These are phyloP conservation scores for Schrankia costaestrigalis DNA, from an alignment of 2,888 invertebrate species.

Conservation along the genomic window DNA sequence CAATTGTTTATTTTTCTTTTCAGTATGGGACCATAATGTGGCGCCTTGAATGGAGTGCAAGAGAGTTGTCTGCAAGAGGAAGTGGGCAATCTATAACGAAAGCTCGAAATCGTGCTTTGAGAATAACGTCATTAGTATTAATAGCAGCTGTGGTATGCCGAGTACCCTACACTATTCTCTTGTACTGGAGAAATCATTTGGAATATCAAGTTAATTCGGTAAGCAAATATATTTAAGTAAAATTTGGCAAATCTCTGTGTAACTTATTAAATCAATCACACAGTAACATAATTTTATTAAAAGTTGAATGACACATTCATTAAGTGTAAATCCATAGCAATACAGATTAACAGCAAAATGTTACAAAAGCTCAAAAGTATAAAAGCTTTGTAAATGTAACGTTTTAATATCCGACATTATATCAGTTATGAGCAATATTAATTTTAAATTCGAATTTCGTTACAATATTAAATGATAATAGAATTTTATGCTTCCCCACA, in stretches of 20 bases:
- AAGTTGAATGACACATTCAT: no score
- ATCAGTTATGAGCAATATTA: background rate
- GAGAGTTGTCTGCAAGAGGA: conserved; percentile 82
- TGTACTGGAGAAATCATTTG: conserved; percentile 82
- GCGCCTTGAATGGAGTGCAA: conserved; percentile 84
- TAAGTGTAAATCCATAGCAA: background rate
- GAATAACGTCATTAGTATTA: conserved; percentile 85
- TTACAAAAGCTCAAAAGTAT: no score
- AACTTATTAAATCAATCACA: no score
- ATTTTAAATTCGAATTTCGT: background rate
- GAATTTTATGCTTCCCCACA: conserved; percentile 29
- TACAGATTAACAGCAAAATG: background rate
- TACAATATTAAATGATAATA: background rate
- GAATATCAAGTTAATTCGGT: conserved; percentile 70
- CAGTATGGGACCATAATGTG: conserved; percentile 67
- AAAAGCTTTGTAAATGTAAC: no score
- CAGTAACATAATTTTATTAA: no score
- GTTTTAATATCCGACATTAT: background rate
- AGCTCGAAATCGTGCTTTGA: conserved; percentile 85
- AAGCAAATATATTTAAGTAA: no score
- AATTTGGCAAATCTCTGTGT: no score
- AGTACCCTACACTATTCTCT: conserved; percentile 86
- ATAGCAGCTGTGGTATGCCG: conserved; percentile 85
- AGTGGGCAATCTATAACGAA: conserved; percentile 79
- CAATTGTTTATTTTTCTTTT: background rate